These are phyloP conservation scores for Saguinus imperator DNA, from an alignment of 2,113 vertebrate species.

Conservation along the genomic window DNA sequence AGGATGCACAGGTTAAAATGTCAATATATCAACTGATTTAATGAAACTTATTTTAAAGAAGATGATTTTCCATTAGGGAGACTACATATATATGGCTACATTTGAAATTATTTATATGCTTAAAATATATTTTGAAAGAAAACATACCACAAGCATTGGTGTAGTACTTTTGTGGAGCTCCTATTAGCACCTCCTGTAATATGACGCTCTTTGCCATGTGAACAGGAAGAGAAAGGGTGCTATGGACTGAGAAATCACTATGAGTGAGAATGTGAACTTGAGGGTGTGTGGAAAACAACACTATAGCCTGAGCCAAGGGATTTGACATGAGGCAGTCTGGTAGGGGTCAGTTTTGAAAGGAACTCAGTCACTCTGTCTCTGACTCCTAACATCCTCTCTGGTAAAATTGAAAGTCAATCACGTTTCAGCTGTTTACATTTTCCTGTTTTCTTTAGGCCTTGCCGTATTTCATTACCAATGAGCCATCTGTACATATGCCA, in stretches of 20 bases:
- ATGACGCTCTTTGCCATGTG: background rate
- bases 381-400: background rate
- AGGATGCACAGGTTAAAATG: background rate
- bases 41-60: conserved; percentile 1
- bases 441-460: conserved; percentile 15
- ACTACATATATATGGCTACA: background rate
- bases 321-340: background rate
- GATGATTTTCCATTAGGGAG: background rate
- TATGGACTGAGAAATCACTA: background rate
- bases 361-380: background rate
- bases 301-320: background rate
- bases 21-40: background rate
- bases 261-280: background rate
- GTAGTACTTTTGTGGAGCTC: background rate
- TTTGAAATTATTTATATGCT: conserved; percentile 28
- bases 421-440: conserved; percentile 26
- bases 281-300: background rate
- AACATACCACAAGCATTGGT: background rate
- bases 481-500: background rate
- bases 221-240: background rate
- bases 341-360: background rate
- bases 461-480: conserved; percentile 7
- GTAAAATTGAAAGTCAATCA: background rate
- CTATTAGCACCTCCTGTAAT: background rate
- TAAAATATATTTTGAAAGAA: conserved; percentile 41